Evolutionary conservation across 92 coral and sea anemone genomes (phyloP), one percentile per base, ranked within the genome.

Genomic region (Porites lobata): DNA sequence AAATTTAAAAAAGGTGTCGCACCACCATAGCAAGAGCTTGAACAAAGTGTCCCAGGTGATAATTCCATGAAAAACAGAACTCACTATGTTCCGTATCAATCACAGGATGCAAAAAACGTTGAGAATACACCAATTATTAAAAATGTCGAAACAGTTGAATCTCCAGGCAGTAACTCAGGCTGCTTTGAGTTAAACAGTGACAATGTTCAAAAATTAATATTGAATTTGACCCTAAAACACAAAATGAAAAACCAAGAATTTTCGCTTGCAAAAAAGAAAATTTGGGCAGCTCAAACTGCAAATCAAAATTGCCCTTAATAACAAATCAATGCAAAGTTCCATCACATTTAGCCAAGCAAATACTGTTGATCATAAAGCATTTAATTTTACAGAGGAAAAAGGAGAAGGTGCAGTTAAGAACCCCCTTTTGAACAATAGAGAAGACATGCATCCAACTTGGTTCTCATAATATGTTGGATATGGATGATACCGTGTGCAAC

Each of bases 161-260:
- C 59, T 74, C 62, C 78, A 74, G 78, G 78, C 63, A 72, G 78
- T 74, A 74, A 74, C 78, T 74, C 78, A 74, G 61, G 17, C 78
- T 50, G 26, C 78, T 51, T 74, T 74, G 78, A 51, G 9, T 74
- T 74, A 50, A 74, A 74, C 1, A 50, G 52, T 74, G 78, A 74
- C 78, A 20, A 74, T 74, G 70, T 58, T 78, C 82, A 78, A 63
- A n/a, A n/a, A n/a, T n/a, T n/a, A 78, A 58, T 58, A 58, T 22
- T 78, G 82, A 78, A 78, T 78, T 52, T 78, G 71, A 12, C 53
- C 51, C 53, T 61, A 52, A 78, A 38, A 78, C 64, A 26, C 50
- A n/a, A 59, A 24, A 0, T 10, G 51, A 22, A 63, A 77, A 78
- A 78, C 82, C 82, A 78, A 78, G 70, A 78, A 29, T 51, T 58